Evolutionary conservation across 1,140 invertebrate genomes (phyloP), one percentile per base, ranked within the genome.

Genomic region (Aphidius gifuensis): DNA sequence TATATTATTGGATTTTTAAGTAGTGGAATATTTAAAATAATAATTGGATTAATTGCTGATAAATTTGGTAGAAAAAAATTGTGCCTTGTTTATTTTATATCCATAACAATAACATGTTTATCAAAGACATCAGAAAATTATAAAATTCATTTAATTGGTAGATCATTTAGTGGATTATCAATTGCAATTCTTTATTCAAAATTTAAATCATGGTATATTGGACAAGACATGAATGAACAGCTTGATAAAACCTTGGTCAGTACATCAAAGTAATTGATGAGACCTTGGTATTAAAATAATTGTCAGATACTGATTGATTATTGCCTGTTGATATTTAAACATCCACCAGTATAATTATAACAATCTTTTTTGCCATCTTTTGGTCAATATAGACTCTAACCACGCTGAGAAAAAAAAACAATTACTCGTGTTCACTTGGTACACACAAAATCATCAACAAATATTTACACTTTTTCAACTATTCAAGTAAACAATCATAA

Each of bases 151-250:
- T 77, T 88, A 70, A 16, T 85, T 44, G 86, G 87, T 8, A 77
- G 88, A 11, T 71, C 89, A 11, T 78, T 89, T 44, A 87, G 88
- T 43, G 89, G 89, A 5, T 85, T 88, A 64, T 86, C 88, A 1
- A 90, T 88, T 3, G 89, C 87, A 0, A 88, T 90, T 61, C 74
- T 90, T 0, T 90, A 87, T 72, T 88, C 87, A 43, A 85, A 86
- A 5, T 90, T 90, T 75, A 88, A 90, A 77, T 87, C 88, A 0
- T 90, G 89, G 89, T 82, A 80, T 67, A 80, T 90, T 8, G 85
- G 83, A 72, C 87, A 90, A 70, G 88, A 90, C 67, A 77, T 85
- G 38, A 83, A 86, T 66, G 83, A 84, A 60, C 78, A 80, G 43
- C 83, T 86, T 53, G 82, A 83, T 5, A 66, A 74, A 9, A 81